Conservation (phyloP, 2,113 vertebrate genomes). For the Urocolius indicus region DNA sequence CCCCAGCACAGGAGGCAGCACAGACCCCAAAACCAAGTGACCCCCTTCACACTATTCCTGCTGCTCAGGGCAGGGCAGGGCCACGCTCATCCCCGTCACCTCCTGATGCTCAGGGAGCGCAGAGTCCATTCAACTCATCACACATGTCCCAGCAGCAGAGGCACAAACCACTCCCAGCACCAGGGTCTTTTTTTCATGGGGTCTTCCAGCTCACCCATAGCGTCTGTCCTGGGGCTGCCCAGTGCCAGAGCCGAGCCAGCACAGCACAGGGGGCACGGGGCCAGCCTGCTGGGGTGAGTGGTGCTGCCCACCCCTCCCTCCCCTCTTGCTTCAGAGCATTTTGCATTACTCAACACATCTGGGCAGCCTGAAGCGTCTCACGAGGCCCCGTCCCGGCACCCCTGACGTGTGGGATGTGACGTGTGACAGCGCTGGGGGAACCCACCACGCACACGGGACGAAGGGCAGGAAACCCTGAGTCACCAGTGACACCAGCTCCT, state of each 20-base stretch:
- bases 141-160: neutral
- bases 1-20: neutral
- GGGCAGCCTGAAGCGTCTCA: neutral
- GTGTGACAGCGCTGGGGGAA: accelerated
- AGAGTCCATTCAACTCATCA: neutral
- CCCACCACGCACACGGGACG: accelerated
- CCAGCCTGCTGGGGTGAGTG: neutral
- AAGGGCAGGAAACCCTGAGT: neutral
- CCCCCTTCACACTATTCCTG: neutral
- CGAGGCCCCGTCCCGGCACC: neutral
- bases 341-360: neutral
- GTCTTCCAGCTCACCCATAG: neutral
- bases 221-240: neutral
- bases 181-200: neutral
- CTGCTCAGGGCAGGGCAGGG: neutral
- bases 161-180: neutral
- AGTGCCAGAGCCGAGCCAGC: neutral
- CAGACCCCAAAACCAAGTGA: neutral
- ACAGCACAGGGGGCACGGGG: accelerated
- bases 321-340: neutral
- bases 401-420: neutral
- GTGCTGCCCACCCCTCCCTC: neutral
- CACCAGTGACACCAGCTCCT: neutral
- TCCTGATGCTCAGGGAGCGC: neutral
- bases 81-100: accelerated